Percentiles rank a stretch among this genome's conserved stretches.
These are phyloP conservation scores for Garrulus glandarius DNA, from an alignment of 2,797 vertebrate species.

Conservation along the genomic window DNA sequence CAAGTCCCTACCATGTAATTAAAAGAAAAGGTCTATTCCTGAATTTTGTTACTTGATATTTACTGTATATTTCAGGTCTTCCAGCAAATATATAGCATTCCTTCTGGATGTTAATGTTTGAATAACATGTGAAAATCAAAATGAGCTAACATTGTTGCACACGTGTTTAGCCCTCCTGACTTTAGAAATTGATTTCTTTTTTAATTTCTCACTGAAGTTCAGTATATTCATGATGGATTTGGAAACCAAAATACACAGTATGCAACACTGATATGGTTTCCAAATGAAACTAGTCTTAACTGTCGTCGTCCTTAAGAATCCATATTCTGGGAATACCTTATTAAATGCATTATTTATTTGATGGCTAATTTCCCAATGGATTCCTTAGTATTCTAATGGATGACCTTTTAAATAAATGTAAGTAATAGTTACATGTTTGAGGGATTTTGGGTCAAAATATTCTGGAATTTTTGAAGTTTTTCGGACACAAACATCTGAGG, in stretches of 20 bases:
- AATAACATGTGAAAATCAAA: neutral
- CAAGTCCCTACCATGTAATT: neutral
- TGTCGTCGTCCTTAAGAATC: neutral
- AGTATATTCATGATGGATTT: neutral
- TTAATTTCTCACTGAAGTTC: neutral
- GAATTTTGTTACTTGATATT: neutral
- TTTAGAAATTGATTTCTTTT: neutral
- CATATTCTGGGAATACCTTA: neutral
- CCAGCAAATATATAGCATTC: neutral
- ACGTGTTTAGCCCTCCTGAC: neutral
- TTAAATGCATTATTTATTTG: neutral
- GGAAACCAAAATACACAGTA: neutral
- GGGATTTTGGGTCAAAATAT: neutral
- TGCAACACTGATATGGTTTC: neutral
- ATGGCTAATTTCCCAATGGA: neutral
- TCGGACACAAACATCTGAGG: neutral
- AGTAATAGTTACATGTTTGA: neutral
- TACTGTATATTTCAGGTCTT: neutral
- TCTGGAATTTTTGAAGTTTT: neutral
- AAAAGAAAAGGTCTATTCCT: neutral
- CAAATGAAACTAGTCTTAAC: neutral
- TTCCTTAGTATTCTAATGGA: neutral
- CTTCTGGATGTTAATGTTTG: neutral
- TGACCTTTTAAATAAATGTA: neutral
- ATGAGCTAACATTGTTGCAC: rapidly evolving